phyloP scores from a whole-genome alignment of 2,113 vertebrate species.

The Trichechus manatus region DNA sequence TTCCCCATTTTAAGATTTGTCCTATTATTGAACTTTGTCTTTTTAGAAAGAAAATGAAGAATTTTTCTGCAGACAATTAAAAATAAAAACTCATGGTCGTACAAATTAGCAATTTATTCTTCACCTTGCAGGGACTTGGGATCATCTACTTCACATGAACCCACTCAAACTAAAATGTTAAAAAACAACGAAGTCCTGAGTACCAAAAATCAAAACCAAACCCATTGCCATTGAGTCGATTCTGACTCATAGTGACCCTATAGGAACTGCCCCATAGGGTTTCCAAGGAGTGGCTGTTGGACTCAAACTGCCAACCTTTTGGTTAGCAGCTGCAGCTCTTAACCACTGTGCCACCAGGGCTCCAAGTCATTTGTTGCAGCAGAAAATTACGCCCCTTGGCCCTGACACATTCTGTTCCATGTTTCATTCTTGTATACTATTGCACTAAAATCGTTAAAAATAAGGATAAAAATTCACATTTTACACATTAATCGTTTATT shows the following conservation, averaged over 20 bases:
- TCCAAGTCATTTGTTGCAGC: neutral
- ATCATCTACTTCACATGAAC: neutral
- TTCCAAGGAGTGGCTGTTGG: no score
- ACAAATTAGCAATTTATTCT: conserved; percentile 10
- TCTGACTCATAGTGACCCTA: no score
- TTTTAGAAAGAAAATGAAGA: conserved; percentile 39
- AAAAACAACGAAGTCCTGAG: neutral
- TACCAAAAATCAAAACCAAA: no score
- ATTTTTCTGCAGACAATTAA: conserved; percentile 46
- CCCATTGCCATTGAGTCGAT: no score
- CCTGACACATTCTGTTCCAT: neutral
- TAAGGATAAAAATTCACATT: neutral
- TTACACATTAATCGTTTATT: neutral
- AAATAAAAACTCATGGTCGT: neutral
- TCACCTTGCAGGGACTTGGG: neutral
- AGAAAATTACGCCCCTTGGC: neutral
- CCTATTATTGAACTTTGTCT: conserved; percentile 6
- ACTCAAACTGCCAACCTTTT: no score
- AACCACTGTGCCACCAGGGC: no score
- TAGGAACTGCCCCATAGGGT: no score
- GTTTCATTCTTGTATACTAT: neutral
- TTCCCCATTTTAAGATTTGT: conserved; percentile 46
- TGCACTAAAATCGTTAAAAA: neutral
- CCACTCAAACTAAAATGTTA: neutral
- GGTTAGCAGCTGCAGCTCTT: no score